A percentile compares a stretch with the other conserved stretches of the same genome.
Conservation (phyloP, 2,797 vertebrate genomes). For the Galaxias olidus region DNA sequence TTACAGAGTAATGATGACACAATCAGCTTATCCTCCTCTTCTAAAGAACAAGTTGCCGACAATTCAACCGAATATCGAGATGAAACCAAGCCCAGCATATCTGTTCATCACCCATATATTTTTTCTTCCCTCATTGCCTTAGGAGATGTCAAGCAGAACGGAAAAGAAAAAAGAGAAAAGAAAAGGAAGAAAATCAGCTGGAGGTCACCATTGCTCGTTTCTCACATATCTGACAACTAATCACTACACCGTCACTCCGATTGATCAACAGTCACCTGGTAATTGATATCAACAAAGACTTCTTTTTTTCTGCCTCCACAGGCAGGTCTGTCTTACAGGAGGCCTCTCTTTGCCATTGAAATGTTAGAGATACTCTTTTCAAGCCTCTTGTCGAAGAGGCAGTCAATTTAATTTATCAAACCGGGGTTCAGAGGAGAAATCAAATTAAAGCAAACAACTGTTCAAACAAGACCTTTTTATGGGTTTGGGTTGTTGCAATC, state of each 20-base stretch:
- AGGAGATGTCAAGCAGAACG: constrained; percentile 56
- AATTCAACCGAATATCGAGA: constrained; percentile 49
- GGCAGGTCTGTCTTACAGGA: constrained; percentile 34
- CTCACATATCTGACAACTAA: constrained; percentile 90
- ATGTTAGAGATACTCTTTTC: constrained; percentile 55
- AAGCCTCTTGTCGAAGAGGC: constrained; percentile 55
- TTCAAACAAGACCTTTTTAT: constrained; percentile 54
- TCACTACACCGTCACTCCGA: constrained; percentile 87
- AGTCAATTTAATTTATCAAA: constrained; percentile 68
- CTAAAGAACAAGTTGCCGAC: constrained; percentile 64
- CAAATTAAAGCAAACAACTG: constrained; percentile 64
- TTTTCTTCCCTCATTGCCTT: constrained; percentile 11
- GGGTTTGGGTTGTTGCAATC: constrained; percentile 38
- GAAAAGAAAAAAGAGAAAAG: constrained; percentile 21
- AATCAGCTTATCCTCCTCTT: constrained; percentile 70
- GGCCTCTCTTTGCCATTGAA: constrained; percentile 40
- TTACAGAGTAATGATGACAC: constrained; percentile 68
- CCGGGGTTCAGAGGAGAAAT: constrained; percentile 46
- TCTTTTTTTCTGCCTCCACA: constrained; percentile 54
- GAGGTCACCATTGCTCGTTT: constrained; percentile 61
- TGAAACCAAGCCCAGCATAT: constrained; percentile 60
- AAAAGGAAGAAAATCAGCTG: constrained; percentile 55
- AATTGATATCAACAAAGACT: constrained; percentile 89
- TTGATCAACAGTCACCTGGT: constrained; percentile 95
- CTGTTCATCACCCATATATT: constrained; percentile 43